Evolutionary conservation across 64 coral and sea anemone genomes (phyloP), one percentile per base, ranked within the genome.

Genomic region (Dendronephthya gigantea): DNA sequence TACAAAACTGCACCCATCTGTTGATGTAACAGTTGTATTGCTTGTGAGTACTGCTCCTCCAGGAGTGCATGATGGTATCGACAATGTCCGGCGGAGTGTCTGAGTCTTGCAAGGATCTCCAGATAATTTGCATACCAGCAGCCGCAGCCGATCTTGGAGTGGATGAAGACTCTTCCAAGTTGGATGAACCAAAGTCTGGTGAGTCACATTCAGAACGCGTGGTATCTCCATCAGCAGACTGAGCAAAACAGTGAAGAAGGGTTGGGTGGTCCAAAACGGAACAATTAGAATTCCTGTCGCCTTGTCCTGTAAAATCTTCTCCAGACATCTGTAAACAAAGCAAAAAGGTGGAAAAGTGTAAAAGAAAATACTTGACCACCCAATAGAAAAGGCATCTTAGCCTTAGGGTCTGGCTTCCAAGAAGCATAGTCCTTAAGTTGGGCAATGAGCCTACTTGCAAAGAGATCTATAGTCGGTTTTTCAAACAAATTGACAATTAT

Each of bases 301-400:
- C 12, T 86, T 28, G 0, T 90, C 69, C 13, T 52, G 81, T 7
- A 52, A 69, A 17, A 90, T 72, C 10, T 90, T 88, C 35, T 92
- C 83, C 0, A 88, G 6, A 52, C 69, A 85, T 17, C 90, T 85
- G 29, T 55, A 56, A 82, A 86, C 25, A 31, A 85, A 1, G 56
- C 86, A 68, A 50, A 92, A 88, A 14, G 86, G 83, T 48, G 87
- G 90, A 86, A 89, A 86, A 22, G 84, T 83, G 83, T 89, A 92
- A 47, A 85, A 85, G n/a, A 59, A 85, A 50, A 40, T 52, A 16
- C 33, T 29, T 34, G 81, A 51, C 88, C 85, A 93, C 33, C 82
- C 43, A 33, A 88, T 65, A 9, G 83, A 51, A 40, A 92, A 92
- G n/a, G 66, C 86, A 85, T 92, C 86, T 39, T 82, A 43, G 90